phyloP scores from a whole-genome alignment of 2,113 vertebrate species.

The Saccopteryx leptura region DNA sequence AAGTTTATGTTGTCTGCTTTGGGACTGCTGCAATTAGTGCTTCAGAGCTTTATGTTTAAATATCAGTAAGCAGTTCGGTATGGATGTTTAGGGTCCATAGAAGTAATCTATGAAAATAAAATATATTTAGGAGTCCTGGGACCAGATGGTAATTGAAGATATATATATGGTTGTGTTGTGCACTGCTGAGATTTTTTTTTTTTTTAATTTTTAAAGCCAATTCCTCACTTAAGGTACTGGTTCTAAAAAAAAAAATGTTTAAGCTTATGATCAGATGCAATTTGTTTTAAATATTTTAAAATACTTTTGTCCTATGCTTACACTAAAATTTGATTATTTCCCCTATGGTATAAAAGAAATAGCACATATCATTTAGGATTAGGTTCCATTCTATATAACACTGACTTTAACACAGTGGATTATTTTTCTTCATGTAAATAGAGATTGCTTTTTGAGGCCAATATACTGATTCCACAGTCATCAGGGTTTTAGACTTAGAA shows the following conservation, averaged over 20 bases:
- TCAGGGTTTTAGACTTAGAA: background rate
- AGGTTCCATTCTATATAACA: background rate
- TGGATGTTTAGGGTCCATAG: background rate
- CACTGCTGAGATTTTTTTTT: background rate
- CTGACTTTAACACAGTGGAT: background rate
- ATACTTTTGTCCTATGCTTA: background rate
- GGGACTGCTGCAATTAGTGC: background rate
- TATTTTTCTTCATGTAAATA: background rate
- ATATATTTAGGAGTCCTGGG: background rate
- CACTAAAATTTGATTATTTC: background rate
- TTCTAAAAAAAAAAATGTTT: background rate
- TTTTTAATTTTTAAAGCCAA: background rate
- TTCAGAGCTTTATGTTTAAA: background rate
- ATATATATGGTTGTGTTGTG: background rate
- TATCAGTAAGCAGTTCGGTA: background rate
- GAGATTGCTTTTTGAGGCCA: background rate
- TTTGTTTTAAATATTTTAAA: slow-evolving; percentile 29
- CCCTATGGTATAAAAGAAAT: background rate
- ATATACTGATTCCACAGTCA: background rate
- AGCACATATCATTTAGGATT: background rate
- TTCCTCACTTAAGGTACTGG: background rate
- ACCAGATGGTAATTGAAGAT: background rate
- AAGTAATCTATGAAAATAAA: background rate
- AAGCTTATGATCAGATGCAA: background rate
- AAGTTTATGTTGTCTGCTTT: slow-evolving; percentile 2